Conservation (phyloP, 1,140 invertebrate species). For the Trichonephila clavipes region DNA sequence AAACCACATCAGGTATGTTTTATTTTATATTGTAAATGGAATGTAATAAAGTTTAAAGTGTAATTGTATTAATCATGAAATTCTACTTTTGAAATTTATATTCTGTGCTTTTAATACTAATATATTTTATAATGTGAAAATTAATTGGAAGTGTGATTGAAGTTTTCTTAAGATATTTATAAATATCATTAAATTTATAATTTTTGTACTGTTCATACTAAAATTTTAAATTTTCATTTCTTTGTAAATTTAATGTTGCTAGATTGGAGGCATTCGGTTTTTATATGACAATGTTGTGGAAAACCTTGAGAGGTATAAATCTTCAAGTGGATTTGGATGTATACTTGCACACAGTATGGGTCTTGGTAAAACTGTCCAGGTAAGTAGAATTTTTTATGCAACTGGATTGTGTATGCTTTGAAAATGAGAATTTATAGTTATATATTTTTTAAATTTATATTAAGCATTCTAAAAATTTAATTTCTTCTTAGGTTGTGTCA, state of each 20-base stretch:
- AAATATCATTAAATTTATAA: not conserved
- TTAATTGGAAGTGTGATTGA: not conserved
- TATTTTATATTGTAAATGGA: too few relatives aligned
- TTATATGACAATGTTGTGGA: conserved; percentile 98
- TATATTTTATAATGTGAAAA: not conserved
- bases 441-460: too few relatives aligned
- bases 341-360: conserved; percentile 99
- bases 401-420: not conserved
- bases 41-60: too few relatives aligned
- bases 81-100: too few relatives aligned
- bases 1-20: conserved; percentile 93
- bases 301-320: conserved; percentile 91
- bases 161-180: not conserved
- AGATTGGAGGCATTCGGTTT: conserved; percentile 97
- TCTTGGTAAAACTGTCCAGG: conserved; percentile 98
- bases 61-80: too few relatives aligned
- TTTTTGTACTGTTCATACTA: not conserved
- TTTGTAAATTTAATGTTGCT: not conserved
- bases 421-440: too few relatives aligned
- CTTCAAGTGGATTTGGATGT: conserved; percentile 96
- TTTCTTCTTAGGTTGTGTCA: conserved; percentile 86
- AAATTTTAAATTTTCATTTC: not conserved
- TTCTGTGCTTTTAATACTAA: too few relatives aligned
- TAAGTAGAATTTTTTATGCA: conserved; percentile 77
- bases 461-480: not conserved